Evolutionary conservation across 2,888 invertebrate genomes (phyloP).

Genomic region (Cheilosia vulpina): DNA sequence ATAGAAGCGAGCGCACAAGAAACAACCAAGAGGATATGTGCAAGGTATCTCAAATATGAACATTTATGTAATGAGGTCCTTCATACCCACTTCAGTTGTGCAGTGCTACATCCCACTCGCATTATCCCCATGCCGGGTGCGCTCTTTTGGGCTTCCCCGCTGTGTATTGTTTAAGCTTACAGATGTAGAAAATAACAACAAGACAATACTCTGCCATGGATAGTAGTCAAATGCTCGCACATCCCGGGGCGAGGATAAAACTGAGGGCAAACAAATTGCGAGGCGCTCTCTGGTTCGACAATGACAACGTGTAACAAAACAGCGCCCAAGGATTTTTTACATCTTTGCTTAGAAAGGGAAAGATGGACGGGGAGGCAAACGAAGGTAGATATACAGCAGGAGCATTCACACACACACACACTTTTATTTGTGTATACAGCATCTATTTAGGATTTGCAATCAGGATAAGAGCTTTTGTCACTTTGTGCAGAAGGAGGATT

Average conservation of each 20-base stretch:
- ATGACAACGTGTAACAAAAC: conserved; percentile 71
- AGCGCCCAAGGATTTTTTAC: conserved; percentile 60
- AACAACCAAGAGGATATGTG: conserved; percentile 13
- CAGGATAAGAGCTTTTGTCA: conserved; percentile 76
- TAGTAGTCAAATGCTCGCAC: conserved; percentile 62
- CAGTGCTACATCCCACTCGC: conserved; percentile 36
- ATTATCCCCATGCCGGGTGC: conserved; percentile 46
- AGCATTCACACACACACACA: not conserved
- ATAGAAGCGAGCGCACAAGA: conserved; percentile 42
- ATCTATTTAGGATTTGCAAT: conserved; percentile 73
- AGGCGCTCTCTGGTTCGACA: conserved; percentile 66
- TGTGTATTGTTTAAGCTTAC: conserved; percentile 65
- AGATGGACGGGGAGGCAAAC: not conserved
- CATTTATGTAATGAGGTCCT: conserved; percentile 71
- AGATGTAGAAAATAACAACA: conserved; percentile 68
- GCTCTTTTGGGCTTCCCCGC: conserved; percentile 34
- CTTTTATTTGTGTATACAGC: not conserved
- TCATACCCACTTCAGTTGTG: conserved; percentile 22
- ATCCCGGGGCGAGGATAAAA: conserved; percentile 39
- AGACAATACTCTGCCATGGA: conserved; percentile 62
- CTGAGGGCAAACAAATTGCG: conserved; percentile 63
- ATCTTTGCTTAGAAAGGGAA: conserved; percentile 28
- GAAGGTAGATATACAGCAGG: conserved; percentile 19
- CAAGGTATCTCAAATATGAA: conserved; percentile 62
- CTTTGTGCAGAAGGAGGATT: conserved; percentile 71